A percentile compares a stretch with the other conserved stretches of the same genome.
phyloP scores from a whole-genome alignment of 2,888 invertebrate genomes.

The Gymnosoma rotundatum region DNA sequence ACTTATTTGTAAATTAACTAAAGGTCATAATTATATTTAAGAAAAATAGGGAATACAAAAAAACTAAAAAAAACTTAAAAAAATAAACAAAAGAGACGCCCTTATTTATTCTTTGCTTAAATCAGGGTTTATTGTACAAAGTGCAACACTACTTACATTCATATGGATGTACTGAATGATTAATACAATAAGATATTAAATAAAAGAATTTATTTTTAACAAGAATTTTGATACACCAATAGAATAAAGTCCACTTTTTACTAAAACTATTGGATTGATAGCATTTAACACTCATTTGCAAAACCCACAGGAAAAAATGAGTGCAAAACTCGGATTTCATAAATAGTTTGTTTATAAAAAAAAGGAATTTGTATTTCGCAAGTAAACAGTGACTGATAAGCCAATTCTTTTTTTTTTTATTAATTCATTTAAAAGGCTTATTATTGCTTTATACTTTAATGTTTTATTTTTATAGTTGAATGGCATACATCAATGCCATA shows the following conservation, averaged over 20 bases:
- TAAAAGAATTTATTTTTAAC: not conserved
- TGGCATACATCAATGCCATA: slow-evolving; percentile 36
- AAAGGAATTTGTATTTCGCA: slow-evolving; percentile 16
- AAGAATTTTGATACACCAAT: not conserved
- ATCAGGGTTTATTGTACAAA: slow-evolving; percentile 23
- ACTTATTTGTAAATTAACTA: slow-evolving; percentile 18
- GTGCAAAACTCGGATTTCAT: slow-evolving; percentile 6
- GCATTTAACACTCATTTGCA: not conserved
- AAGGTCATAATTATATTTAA: slow-evolving; percentile 1
- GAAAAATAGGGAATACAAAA: too few species aligned
- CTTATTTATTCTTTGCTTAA: slow-evolving; percentile 28
- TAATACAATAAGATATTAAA: not conserved
- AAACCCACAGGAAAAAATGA: not conserved
- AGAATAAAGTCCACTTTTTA: not conserved
- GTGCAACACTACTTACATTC: not conserved
- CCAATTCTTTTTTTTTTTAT: not conserved
- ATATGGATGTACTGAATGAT: not conserved
- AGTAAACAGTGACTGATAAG: slow-evolving; percentile 42
- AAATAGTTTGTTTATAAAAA: not conserved
- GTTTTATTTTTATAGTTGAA: slow-evolving; percentile 30
- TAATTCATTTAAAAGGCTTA: slow-evolving; percentile 27
- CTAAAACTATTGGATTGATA: not conserved
- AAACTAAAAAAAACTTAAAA: not conserved
- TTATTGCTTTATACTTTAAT: slow-evolving; percentile 5
- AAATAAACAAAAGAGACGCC: slow-evolving; percentile 37